Conservation (phyloP, 2,797 vertebrate species). For the Tauraco hartlaubi region DNA sequence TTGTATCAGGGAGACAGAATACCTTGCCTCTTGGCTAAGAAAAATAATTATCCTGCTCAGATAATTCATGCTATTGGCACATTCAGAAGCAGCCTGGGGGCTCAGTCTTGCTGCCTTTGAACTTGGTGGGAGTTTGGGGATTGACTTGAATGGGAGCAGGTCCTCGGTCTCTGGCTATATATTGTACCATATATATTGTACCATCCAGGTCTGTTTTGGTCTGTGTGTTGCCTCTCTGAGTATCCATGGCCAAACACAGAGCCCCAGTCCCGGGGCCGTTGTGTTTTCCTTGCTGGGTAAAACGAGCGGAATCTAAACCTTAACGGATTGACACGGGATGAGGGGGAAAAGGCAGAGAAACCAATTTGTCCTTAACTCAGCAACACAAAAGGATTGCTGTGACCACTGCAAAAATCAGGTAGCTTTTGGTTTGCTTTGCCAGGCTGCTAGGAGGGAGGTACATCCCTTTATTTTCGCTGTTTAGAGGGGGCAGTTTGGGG, state of each 20-base stretch:
- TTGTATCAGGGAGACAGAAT: conserved; percentile 57
- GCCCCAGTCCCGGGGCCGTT: fast-evolving
- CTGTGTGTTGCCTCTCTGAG: background rate
- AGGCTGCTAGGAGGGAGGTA: background rate
- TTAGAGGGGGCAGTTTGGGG: background rate
- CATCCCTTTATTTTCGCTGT: background rate
- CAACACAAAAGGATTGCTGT: background rate
- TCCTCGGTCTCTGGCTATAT: background rate
- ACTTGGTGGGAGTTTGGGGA: conserved; percentile 44
- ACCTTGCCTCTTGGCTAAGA: conserved; percentile 72
- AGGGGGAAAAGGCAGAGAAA: background rate
- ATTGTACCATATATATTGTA: background rate
- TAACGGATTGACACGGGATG: fast-evolving
- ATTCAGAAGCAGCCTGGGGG: conserved; percentile 15
- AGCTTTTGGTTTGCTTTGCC: background rate
- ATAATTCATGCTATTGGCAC: conserved; percentile 57
- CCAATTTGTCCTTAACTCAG: background rate
- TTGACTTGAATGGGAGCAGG: background rate
- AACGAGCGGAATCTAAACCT: background rate
- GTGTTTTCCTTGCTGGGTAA: background rate
- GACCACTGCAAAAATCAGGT: background rate
- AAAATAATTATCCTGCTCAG: conserved; percentile 68
- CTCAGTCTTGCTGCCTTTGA: conserved; percentile 53
- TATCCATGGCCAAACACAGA: background rate
- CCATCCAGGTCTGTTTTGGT: background rate